Evolutionary conservation across 2,113 vertebrate species (phyloP).

Genomic region (Calyptomena viridis): DNA sequence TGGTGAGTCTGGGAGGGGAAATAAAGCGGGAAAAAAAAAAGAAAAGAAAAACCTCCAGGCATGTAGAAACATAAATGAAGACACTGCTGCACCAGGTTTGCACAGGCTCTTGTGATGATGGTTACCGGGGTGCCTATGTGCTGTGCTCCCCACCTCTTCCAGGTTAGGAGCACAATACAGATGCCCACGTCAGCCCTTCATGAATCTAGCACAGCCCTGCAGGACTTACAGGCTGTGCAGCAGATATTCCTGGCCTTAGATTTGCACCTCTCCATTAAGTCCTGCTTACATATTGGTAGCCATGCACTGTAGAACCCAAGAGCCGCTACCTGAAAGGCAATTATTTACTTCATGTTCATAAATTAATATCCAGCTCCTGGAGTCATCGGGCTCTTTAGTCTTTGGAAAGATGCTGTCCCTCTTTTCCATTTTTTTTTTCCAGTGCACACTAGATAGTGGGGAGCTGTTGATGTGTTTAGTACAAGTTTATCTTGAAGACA

Average conservation of each 20-base stretch:
- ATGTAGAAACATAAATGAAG: neutral
- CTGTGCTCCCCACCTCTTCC: neutral
- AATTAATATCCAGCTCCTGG: neutral
- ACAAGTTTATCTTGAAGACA: slow-evolving; percentile 72
- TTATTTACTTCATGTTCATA: slow-evolving; percentile 54
- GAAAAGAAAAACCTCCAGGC: neutral
- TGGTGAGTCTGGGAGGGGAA: neutral
- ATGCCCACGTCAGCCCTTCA: rapidly evolving
- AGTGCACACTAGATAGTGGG: slow-evolving; percentile 35
- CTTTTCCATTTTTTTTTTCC: neutral
- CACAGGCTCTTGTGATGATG: neutral
- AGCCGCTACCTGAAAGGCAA: slow-evolving; percentile 52
- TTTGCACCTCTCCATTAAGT: neutral
- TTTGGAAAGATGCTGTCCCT: slow-evolving; percentile 32
- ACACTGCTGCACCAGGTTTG: neutral
- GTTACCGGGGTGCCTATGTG: rapidly evolving
- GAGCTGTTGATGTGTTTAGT: slow-evolving; percentile 60
- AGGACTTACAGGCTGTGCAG: neutral
- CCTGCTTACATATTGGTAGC: neutral
- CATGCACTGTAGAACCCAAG: neutral
- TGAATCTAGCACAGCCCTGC: neutral
- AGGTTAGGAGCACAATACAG: neutral
- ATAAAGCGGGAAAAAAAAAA: neutral
- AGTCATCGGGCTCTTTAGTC: slow-evolving; percentile 48
- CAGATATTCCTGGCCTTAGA: neutral